A percentile compares a stretch with the other conserved stretches of the same genome.
Conservation (phyloP, 2,797 vertebrate species). For the Microhierax caerulescens region DNA sequence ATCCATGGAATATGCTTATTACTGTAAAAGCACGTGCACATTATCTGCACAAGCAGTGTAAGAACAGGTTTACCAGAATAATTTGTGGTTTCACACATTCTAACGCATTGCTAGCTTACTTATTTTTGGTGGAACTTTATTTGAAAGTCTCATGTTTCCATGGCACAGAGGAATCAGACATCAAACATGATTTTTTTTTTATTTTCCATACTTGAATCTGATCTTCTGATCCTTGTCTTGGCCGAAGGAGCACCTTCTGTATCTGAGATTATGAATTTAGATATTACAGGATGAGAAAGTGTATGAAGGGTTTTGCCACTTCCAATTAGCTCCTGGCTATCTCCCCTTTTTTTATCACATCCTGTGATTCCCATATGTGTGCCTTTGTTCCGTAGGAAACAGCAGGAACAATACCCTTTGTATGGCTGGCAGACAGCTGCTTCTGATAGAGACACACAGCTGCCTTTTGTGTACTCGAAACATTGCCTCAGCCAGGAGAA, state of each 20-base stretch:
- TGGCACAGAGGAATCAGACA: not conserved
- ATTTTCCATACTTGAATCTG: not conserved
- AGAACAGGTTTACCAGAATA: slow-evolving; percentile 14
- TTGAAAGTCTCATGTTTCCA: not conserved
- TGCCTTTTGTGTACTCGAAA: slow-evolving; percentile 4
- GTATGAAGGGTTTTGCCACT: not conserved
- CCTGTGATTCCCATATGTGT: not conserved
- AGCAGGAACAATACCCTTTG: slow-evolving; percentile 36
- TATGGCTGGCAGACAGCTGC: slow-evolving; percentile 1
- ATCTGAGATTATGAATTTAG: not conserved
- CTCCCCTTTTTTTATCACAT: not conserved
- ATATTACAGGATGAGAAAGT: not conserved
- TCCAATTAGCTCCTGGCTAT: not conserved
- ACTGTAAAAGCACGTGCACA: not conserved
- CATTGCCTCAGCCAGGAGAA: not conserved
- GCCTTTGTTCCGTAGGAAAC: slow-evolving; percentile 11
- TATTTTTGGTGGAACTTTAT: not conserved
- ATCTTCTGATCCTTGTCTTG: not conserved
- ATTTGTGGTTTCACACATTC: slow-evolving; percentile 12
- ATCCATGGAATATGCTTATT: slow-evolving; percentile 30
- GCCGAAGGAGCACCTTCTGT: not conserved
- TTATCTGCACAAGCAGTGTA: slow-evolving; percentile 29
- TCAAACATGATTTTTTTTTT: not conserved
- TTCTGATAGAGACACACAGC: not conserved
- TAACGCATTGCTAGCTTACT: not conserved